Conservation (phyloP, 2,797 vertebrate species). For the Distichodus sexfasciatus region DNA sequence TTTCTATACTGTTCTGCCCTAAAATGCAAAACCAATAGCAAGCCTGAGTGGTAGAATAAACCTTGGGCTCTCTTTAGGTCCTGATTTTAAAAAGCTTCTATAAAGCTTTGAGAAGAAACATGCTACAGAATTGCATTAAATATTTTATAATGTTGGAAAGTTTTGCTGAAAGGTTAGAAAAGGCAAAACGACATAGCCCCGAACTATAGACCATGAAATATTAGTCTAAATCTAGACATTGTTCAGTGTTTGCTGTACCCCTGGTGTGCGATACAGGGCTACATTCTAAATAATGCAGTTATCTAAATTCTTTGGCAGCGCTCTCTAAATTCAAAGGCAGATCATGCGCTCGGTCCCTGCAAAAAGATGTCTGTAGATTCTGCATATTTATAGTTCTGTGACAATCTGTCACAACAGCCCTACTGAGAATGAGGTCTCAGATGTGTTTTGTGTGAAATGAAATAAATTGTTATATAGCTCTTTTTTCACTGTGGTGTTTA, state of each 20-base stretch:
- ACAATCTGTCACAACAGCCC: not conserved
- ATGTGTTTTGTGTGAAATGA: not conserved
- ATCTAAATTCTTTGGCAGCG: not conserved
- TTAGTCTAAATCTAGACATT: not conserved
- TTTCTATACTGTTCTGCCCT: too few relatives aligned
- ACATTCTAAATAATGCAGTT: not conserved
- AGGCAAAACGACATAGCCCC: not conserved
- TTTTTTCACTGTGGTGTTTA: too few relatives aligned
- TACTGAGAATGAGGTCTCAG: not conserved
- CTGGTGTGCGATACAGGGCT: not conserved
- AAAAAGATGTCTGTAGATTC: not conserved
- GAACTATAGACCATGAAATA: not conserved
- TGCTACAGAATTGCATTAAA: not conserved
- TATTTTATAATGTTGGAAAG: conserved; percentile 1
- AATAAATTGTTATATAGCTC: too few relatives aligned
- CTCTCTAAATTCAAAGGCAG: not conserved
- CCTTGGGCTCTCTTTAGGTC: too few relatives aligned
- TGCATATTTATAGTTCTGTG: not conserved
- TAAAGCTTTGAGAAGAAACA: conserved; percentile 4
- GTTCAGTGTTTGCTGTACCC: not conserved
- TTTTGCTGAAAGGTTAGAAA: not conserved
- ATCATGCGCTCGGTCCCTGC: not conserved
- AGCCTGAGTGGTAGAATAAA: too few relatives aligned
- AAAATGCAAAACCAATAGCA: too few relatives aligned
- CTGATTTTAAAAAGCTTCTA: too few relatives aligned